Evolutionary conservation across 2,888 invertebrate species (phyloP).

Genomic region (Catotricha subobsoleta): DNA sequence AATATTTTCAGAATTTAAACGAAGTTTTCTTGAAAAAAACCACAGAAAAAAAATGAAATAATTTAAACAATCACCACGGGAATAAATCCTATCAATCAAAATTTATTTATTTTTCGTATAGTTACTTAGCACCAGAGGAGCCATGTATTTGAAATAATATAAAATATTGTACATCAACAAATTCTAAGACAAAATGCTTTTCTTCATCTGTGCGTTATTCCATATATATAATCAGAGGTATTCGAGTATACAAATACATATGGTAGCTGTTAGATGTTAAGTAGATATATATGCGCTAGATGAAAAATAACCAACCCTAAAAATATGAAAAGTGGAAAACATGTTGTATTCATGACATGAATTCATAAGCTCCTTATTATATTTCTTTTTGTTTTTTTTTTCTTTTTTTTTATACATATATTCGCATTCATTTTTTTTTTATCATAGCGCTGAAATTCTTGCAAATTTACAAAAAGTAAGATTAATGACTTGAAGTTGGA

Average conservation of each 20-base stretch:
- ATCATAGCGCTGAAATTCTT: not conserved
- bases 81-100: slow-evolving; percentile 3
- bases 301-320: not conserved
- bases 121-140: too few species aligned
- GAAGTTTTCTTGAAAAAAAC: too few species aligned
- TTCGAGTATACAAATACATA: too few species aligned
- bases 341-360: slow-evolving; percentile 6
- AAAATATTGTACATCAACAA: not conserved
- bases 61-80: not conserved
- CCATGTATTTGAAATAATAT: too few species aligned
- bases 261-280: too few species aligned
- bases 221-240: too few species aligned
- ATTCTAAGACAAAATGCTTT: slow-evolving; percentile 1
- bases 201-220: not conserved
- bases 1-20: too few species aligned
- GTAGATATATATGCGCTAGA: too few species aligned
- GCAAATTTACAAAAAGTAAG: slow-evolving; percentile 5
- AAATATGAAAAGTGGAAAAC: slow-evolving; percentile 4
- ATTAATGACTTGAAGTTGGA: slow-evolving; percentile 7
- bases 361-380: slow-evolving; percentile 2
- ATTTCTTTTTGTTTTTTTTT: not conserved
- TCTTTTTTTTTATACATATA: not conserved
- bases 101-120: too few species aligned
- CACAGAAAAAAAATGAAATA: not conserved
- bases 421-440: not conserved